Conservation (phyloP, 2,113 vertebrate species). For the Platysternon megacephalum region DNA sequence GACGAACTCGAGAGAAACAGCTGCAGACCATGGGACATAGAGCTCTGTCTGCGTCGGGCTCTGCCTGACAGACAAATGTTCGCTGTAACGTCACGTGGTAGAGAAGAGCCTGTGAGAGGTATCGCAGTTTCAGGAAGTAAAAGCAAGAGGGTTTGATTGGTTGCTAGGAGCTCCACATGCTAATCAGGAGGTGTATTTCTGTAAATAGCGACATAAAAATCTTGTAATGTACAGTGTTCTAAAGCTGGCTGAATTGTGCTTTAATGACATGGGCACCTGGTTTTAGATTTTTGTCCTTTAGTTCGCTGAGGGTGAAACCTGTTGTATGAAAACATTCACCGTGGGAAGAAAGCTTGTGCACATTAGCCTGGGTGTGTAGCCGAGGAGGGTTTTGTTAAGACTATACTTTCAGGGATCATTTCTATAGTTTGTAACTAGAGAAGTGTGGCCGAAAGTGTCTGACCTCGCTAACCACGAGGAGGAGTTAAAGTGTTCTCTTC, state of each 20-base stretch:
- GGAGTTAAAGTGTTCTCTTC: background rate
- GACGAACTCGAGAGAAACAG: no score
- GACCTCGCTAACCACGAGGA: background rate
- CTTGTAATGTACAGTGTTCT: background rate
- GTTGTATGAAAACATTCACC: background rate
- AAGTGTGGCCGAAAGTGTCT: conserved; percentile 5
- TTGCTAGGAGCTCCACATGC: background rate
- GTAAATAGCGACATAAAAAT: background rate
- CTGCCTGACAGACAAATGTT: background rate
- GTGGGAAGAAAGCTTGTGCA: accelerated
- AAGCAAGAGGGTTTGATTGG: background rate
- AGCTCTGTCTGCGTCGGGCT: background rate
- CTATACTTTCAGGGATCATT: conserved; percentile 65
- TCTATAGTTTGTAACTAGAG: conserved; percentile 54
- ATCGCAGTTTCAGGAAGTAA: no score
- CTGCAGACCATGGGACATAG: background rate
- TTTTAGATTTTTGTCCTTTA: no score
- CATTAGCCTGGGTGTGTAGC: accelerated
- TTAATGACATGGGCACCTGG: background rate
- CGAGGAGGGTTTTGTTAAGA: accelerated
- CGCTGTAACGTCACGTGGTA: background rate
- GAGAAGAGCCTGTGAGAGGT: background rate
- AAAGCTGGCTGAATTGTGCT: background rate
- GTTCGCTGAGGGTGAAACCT: no score
- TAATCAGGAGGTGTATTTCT: background rate